These are phyloP conservation scores for Eupithecia insigniata DNA, from an alignment of 2,888 invertebrate species.

Conservation along the genomic window DNA sequence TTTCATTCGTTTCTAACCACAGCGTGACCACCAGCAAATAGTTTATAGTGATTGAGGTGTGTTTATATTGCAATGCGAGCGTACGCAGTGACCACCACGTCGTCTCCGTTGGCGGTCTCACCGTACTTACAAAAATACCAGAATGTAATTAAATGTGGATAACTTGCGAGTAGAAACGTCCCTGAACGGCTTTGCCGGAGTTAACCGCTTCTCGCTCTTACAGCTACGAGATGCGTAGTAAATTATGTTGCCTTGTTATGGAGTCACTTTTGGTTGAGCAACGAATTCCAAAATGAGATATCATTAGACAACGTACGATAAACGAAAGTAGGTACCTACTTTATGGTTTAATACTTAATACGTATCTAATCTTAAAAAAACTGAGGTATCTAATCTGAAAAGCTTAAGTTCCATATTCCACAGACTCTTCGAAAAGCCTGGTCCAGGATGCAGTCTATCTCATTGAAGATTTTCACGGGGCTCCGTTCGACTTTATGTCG, in stretches of 20 bases:
- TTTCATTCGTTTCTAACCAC: conserved; percentile 11
- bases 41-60: conserved; percentile 33
- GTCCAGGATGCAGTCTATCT: too few species aligned
- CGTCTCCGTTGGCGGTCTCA: conserved; percentile 76
- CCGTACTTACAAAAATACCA: conserved; percentile 83
- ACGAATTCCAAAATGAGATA: too few species aligned
- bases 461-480: too few species aligned
- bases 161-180: conserved; percentile 62
- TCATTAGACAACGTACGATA: too few species aligned
- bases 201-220: background rate
- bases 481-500: too few species aligned
- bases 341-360: too few species aligned
- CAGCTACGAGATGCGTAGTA: background rate
- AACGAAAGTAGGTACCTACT: too few species aligned
- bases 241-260: background rate
- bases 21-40: conserved; percentile 16
- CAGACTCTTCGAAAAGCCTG: too few species aligned
- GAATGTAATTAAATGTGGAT: conserved; percentile 84
- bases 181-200: conserved; percentile 9
- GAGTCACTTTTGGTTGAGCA: background rate
- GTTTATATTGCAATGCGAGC: conserved; percentile 36
- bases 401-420: too few species aligned
- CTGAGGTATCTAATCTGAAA: too few species aligned
- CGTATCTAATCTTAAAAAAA: too few species aligned
- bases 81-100: conserved; percentile 66